Conservation (phyloP, 2,888 invertebrate species). For the Abrostola triplasia region DNA sequence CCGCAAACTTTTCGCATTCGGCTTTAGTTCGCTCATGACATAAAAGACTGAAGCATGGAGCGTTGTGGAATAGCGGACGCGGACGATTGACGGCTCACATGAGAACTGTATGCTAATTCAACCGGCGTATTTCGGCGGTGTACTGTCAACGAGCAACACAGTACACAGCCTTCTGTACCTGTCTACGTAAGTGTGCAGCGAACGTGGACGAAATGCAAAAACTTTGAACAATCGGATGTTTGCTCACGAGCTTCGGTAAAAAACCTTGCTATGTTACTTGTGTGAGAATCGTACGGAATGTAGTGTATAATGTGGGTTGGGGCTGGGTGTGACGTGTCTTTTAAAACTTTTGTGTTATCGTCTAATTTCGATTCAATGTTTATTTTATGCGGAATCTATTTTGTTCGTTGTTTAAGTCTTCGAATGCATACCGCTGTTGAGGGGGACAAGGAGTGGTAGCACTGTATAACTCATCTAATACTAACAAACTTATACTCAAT, state of each 20-base stretch:
- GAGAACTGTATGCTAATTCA: constrained; percentile 80
- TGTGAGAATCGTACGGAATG: constrained; percentile 31
- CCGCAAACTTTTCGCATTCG: constrained; percentile 26
- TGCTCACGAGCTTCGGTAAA: constrained; percentile 39
- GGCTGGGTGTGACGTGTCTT: constrained; percentile 24
- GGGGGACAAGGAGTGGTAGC: background rate
- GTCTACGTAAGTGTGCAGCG: constrained; percentile 34
- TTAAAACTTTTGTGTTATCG: constrained; percentile 24
- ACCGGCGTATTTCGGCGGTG: constrained; percentile 66
- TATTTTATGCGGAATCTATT: constrained; percentile 10
- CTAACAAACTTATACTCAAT: background rate
- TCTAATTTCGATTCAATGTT: constrained; percentile 21
- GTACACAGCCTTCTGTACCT: constrained; percentile 43
- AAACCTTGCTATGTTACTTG: constrained; percentile 45
- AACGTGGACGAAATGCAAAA: constrained; percentile 57
- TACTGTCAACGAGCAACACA: constrained; percentile 65
- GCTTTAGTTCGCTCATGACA: constrained; percentile 50
- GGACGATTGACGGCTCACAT: constrained; percentile 73
- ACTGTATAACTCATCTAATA: background rate
- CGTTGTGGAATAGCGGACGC: constrained; percentile 55
- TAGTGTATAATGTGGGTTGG: constrained; percentile 27
- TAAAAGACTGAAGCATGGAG: constrained; percentile 64
- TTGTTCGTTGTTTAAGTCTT: constrained; percentile 3
- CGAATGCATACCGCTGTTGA: background rate
- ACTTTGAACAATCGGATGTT: constrained; percentile 54